Evolutionary conservation across 2,888 invertebrate genomes (phyloP).

Genomic region (Netelia virgata): DNA sequence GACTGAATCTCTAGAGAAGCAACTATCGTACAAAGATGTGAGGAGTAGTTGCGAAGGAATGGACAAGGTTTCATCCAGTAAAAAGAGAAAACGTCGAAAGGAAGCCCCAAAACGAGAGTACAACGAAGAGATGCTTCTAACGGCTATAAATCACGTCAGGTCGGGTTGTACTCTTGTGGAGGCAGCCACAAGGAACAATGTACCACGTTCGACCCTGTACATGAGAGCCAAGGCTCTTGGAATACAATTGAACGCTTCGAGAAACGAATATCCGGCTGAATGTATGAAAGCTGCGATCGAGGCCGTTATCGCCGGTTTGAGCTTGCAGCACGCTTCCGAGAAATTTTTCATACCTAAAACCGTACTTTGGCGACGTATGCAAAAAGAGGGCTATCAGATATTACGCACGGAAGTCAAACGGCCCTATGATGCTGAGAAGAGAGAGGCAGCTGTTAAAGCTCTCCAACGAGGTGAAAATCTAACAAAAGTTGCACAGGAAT

Average conservation of each 20-base stretch:
- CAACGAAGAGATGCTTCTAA: constrained; percentile 81
- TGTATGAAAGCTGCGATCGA: constrained; percentile 84
- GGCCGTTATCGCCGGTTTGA: constrained; percentile 83
- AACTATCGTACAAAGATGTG: background rate
- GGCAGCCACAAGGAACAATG: constrained; percentile 82
- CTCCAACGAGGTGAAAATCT: constrained; percentile 84
- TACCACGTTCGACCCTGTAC: constrained; percentile 85
- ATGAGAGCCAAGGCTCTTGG: constrained; percentile 83
- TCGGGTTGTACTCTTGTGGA: constrained; percentile 83
- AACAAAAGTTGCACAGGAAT: constrained; percentile 83
- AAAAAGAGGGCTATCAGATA: constrained; percentile 82
- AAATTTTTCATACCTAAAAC: constrained; percentile 85
- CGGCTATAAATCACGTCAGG: constrained; percentile 83
- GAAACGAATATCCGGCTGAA: constrained; percentile 84
- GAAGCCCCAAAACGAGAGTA: constrained; percentile 80
- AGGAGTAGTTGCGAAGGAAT: background rate
- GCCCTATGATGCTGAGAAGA: constrained; percentile 81
- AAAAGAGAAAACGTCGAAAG: constrained; percentile 76
- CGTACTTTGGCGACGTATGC: constrained; percentile 85
- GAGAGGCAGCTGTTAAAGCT: constrained; percentile 84
- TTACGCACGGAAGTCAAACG: constrained; percentile 79
- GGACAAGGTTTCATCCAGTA: constrained; percentile 47
- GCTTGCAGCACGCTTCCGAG: constrained; percentile 84
- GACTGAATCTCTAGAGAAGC: constrained; percentile 66
- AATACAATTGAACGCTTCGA: constrained; percentile 81